A percentile compares a stretch with the other conserved stretches of the same genome.
Conservation (phyloP, 2,113 vertebrate species). For the Notechis scutatus region DNA sequence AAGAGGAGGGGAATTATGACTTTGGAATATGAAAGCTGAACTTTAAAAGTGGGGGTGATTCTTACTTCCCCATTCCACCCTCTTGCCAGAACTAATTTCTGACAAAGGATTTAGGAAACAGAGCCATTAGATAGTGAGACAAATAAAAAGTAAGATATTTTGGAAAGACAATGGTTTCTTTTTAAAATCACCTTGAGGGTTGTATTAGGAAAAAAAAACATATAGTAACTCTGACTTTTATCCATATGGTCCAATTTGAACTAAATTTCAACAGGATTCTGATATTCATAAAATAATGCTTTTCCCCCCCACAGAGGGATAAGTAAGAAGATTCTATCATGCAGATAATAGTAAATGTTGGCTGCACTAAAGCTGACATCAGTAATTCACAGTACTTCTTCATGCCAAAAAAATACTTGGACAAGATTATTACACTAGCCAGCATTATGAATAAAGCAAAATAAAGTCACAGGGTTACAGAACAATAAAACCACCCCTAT, state of each 20-base stretch:
- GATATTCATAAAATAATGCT: constrained; percentile 28
- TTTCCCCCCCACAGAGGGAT: constrained; percentile 5
- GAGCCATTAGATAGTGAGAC: neutral
- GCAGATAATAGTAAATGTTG: constrained; percentile 46
- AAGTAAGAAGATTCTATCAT: constrained; percentile 41
- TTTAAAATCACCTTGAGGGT: constrained; percentile 44
- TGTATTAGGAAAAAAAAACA: constrained; percentile 33
- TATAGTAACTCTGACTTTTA: constrained; percentile 3
- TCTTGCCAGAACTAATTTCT: neutral
- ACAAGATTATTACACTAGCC: constrained; percentile 48
- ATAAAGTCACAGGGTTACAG: constrained; percentile 58
- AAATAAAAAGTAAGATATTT: constrained; percentile 10
- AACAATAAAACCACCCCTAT: constrained; percentile 57
- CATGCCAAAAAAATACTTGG: constrained; percentile 53
- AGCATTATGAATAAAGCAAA: constrained; percentile 53
- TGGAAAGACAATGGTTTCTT: constrained; percentile 11
- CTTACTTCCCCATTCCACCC: neutral
- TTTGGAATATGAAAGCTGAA: neutral
- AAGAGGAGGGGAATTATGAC: neutral
- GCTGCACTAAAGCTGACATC: constrained; percentile 56
- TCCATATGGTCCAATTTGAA: constrained; percentile 41
- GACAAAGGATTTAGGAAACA: constrained; percentile 10
- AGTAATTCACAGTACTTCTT: constrained; percentile 48
- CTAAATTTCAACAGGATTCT: constrained; percentile 16
- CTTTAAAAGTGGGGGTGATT: too few relatives aligned